phyloP scores from a whole-genome alignment of 2,113 vertebrate genomes.

The Dromaius novaehollandiae region DNA sequence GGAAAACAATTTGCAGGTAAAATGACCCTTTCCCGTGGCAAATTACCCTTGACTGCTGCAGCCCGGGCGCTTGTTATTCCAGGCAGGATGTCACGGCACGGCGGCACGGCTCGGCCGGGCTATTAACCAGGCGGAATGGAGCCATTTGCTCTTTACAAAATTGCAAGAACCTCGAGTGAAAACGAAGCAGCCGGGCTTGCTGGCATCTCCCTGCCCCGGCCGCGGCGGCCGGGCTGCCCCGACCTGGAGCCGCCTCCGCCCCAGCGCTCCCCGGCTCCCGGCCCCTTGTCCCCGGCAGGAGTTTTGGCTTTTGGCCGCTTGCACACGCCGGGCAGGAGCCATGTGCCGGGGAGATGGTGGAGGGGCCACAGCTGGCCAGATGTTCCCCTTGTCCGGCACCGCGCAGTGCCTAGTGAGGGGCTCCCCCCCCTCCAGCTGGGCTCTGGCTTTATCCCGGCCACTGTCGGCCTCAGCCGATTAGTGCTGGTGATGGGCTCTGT shows the following conservation, averaged over 20 bases:
- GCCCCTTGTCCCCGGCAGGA: not conserved
- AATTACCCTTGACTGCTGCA: constrained; percentile 72
- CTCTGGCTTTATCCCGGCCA: not conserved
- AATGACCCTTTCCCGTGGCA: constrained; percentile 64
- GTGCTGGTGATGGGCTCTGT: not conserved
- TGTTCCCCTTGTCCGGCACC: not conserved
- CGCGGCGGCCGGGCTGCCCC: not conserved
- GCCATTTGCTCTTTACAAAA: constrained; percentile 47
- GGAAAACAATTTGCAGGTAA: constrained; percentile 69
- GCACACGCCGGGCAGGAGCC: not conserved
- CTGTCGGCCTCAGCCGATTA: not conserved
- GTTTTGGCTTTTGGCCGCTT: too few species aligned
- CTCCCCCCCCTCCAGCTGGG: not conserved
- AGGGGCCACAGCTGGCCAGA: not conserved
- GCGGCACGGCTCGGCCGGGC: constrained; percentile 9
- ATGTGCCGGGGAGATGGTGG: rapidly evolving
- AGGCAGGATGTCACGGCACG: constrained; percentile 46
- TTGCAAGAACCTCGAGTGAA: not conserved
- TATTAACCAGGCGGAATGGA: constrained; percentile 61
- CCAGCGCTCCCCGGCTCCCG: not conserved
- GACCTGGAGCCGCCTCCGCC: rapidly evolving
- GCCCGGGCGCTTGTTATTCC: constrained; percentile 64
- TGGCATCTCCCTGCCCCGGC: not conserved
- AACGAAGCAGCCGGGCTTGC: not conserved
- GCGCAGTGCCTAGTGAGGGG: not conserved